Base-by-base conservation (phyloP, 2,888 invertebrate genomes). In the Nasonia oneida region DNA sequence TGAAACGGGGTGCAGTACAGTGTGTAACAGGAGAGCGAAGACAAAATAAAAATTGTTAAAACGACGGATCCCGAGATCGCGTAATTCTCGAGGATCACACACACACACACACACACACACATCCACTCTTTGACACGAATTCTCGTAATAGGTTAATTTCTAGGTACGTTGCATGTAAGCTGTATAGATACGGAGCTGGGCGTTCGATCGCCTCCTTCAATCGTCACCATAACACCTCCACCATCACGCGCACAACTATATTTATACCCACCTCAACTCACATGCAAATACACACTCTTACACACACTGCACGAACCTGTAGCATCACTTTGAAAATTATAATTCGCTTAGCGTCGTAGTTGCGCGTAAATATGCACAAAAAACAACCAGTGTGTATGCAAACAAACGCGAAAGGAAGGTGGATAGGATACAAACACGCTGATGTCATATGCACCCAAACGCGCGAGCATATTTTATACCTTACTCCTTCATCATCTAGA, bases 111-210 rank as follows among this genome's bases (percentile, higher is more conserved):
- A 57, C n/a, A 57, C 8, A n/a, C 18, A 71, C 1, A 61, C 23
- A n/a, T 61, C 6, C 12, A 83, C 67, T 78, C 71, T 85, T 85
- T 82, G 83, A 75, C 77, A 81, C 67, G 50, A 83, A 75, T 61
- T 83, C 78, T 86, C 74, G 57, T 87, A 85, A 78, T 87, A 87
- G 83, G 83, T 86, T 89, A 87, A 89, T 88, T 88, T 88, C 89
- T n/a, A 67, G 86, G 77, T 86, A 87, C 70, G 79, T 87, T 88
- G 86, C 87, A 83, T 37, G 37, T 87, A 87, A 87, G 88, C 67
- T 89, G 89, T 89, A 42, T 42, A 89, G 89, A 89, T 89, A 89
- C 79, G 86, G 84, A 88, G 87, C 67, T 70, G 71, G 77, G 53
- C 57, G 53, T 84, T 78, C 71, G 50, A 76, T 78, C 29, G 47